Percentiles rank a stretch among this genome's conserved stretches.
phyloP scores from a whole-genome alignment of 2,113 vertebrate species.

The Atractosteus spatula region DNA sequence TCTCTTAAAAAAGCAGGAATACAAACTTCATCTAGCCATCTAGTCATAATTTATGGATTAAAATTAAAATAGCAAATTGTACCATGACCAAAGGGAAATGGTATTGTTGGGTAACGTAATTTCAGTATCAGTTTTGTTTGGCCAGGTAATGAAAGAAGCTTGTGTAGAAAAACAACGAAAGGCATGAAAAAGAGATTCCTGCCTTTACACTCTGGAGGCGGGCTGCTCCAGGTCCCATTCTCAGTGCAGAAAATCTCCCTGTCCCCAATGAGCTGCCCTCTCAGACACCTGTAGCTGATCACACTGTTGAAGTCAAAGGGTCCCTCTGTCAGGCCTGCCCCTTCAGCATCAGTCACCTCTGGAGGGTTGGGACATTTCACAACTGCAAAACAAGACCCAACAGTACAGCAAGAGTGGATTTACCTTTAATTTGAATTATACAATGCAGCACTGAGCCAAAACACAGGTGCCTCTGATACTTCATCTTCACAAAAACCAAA shows the following conservation, averaged over 20 bases:
- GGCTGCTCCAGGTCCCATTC: conserved; percentile 54
- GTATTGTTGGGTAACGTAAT: no score
- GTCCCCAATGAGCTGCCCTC: conserved; percentile 41
- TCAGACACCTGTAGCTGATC: conserved; percentile 41
- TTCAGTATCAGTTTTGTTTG: no score
- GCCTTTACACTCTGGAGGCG: conserved; percentile 55
- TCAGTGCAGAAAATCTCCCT: conserved; percentile 50
- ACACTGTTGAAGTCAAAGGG: conserved; percentile 30
- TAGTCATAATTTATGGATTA: background rate
- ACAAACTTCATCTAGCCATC: background rate
- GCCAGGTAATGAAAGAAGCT: conserved; percentile 12
- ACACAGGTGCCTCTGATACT: no score
- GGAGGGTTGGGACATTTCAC: conserved; percentile 45
- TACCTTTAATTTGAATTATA: no score
- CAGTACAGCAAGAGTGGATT: no score
- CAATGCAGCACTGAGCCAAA: no score
- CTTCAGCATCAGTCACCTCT: conserved; percentile 14
- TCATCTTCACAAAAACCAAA: no score
- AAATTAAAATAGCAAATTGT: no score
- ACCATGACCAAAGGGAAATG: no score
- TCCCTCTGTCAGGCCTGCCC: background rate
- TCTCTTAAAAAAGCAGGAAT: background rate
- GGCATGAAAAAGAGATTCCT: background rate
- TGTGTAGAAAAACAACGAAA: background rate
- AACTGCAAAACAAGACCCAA: conserved; percentile 32